Percentiles rank a stretch among this genome's conserved stretches.
phyloP scores from a whole-genome alignment of 2,888 invertebrate genomes.

The Tenthredo scrophulariae region DNA sequence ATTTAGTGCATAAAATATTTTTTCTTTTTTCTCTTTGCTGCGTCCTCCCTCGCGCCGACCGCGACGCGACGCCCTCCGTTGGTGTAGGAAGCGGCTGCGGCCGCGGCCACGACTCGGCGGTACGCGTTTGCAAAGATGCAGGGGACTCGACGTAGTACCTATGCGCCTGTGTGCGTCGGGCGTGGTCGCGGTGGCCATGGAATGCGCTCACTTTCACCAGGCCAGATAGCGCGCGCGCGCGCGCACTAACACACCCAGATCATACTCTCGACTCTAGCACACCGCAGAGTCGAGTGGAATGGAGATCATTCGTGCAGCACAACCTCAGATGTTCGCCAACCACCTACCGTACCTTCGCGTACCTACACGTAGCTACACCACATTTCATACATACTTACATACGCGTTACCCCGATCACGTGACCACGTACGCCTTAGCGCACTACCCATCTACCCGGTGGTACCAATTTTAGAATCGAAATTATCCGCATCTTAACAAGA shows the following conservation, averaged over 20 bases:
- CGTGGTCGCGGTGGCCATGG: slow-evolving; percentile 78
- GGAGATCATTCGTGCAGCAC: slow-evolving; percentile 58
- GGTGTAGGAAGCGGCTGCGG: slow-evolving; percentile 49
- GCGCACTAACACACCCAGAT: slow-evolving; percentile 40
- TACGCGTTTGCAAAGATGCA: slow-evolving; percentile 60
- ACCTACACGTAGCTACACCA: slow-evolving; percentile 36
- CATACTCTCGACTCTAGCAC: slow-evolving; percentile 14
- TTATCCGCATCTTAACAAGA: not conserved
- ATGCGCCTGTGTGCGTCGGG: slow-evolving; percentile 74
- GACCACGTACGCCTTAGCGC: slow-evolving; percentile 45
- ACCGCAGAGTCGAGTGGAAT: slow-evolving; percentile 51
- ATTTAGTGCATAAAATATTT: slow-evolving; percentile 54
- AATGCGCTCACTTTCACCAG: slow-evolving; percentile 78
- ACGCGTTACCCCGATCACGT: slow-evolving; percentile 34
- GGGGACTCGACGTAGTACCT: slow-evolving; percentile 52
- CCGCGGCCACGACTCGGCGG: not conserved
- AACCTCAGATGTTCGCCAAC: slow-evolving; percentile 51
- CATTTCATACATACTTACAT: slow-evolving; percentile 20
- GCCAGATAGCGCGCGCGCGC: slow-evolving; percentile 60
- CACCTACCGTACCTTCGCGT: slow-evolving; percentile 57
- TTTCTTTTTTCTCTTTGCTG: slow-evolving; percentile 33
- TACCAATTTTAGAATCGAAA: not conserved
- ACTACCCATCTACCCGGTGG: slow-evolving; percentile 33
- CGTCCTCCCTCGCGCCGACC: slow-evolving; percentile 52
- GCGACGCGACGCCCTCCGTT: slow-evolving; percentile 4